Percentiles rank a stretch among this genome's conserved stretches.
phyloP scores from a whole-genome alignment of 2,888 invertebrate genomes.

The Panorpa germanica region DNA sequence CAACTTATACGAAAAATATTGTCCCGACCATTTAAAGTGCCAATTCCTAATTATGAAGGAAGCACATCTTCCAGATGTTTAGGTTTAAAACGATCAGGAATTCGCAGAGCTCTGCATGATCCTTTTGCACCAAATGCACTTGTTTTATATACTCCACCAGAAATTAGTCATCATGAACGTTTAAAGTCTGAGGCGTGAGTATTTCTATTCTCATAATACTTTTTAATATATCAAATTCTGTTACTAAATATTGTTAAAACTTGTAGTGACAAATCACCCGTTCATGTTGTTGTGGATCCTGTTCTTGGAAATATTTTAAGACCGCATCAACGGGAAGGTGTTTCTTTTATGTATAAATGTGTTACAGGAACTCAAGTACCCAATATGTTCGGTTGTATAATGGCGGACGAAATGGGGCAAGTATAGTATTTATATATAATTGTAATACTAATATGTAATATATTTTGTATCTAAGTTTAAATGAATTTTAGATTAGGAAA shows the following conservation, averaged over 20 bases:
- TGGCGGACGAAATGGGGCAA: constrained; percentile 98
- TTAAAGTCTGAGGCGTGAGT: constrained; percentile 53
- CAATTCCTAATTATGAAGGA: constrained; percentile 73
- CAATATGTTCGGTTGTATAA: constrained; percentile 83
- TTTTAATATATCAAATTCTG: constrained; percentile 7
- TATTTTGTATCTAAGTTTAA: neutral
- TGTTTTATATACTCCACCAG: constrained; percentile 70
- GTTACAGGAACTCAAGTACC: constrained; percentile 83
- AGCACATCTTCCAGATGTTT: constrained; percentile 54
- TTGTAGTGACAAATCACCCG: constrained; percentile 38
- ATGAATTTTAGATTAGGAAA: constrained; percentile 50
- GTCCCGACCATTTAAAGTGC: constrained; percentile 77
- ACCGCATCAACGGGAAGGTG: constrained; percentile 97
- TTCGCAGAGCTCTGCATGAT: constrained; percentile 63
- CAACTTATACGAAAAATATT: constrained; percentile 65
- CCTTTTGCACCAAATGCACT: constrained; percentile 84
- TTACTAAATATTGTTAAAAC: constrained; percentile 10
- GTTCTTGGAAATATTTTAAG: constrained; percentile 71
- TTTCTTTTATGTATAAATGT: constrained; percentile 98
- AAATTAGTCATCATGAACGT: constrained; percentile 69
- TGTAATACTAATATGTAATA: neutral
- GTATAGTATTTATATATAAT: neutral
- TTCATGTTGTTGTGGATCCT: constrained; percentile 97
- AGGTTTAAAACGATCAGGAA: constrained; percentile 45
- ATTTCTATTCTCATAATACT: too few species aligned